A percentile compares a stretch with the other conserved stretches of the same genome.
Evolutionary conservation across 2,113 vertebrate species (phyloP).

Genomic region (Cinclus mexicanus): DNA sequence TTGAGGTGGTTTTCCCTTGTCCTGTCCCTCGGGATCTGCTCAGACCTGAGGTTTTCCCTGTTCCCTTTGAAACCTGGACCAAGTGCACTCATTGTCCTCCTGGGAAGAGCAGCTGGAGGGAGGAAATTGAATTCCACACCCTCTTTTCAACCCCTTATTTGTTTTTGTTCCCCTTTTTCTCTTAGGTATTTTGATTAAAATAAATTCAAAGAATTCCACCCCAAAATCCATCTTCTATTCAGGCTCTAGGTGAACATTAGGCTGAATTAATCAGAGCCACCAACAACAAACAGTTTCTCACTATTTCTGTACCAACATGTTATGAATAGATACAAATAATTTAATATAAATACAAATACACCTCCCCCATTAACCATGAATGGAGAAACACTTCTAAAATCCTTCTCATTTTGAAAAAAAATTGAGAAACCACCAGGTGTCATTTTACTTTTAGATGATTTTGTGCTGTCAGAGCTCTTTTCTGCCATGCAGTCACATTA

Average conservation of each 20-base stretch:
- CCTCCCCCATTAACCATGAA: not conserved
- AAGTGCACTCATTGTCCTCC: not conserved
- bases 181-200: not conserved
- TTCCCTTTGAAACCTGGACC: not conserved
- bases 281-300: rapidly evolving
- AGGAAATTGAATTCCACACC: not conserved
- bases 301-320: not conserved
- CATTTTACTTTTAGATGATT: not conserved
- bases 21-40: not conserved
- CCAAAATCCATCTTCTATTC: not conserved
- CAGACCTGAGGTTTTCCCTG: not conserved
- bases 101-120: not conserved
- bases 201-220: not conserved
- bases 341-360: not conserved
- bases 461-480: not conserved
- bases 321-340: not conserved
- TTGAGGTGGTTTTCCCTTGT: not conserved
- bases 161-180: not conserved
- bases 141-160: not conserved
- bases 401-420: not conserved
- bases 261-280: not conserved
- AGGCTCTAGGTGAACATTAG: not conserved
- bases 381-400: not conserved
- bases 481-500: not conserved
- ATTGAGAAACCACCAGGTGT: not conserved